phyloP scores from a whole-genome alignment of 2,113 vertebrate species.

The Solea solea region DNA sequence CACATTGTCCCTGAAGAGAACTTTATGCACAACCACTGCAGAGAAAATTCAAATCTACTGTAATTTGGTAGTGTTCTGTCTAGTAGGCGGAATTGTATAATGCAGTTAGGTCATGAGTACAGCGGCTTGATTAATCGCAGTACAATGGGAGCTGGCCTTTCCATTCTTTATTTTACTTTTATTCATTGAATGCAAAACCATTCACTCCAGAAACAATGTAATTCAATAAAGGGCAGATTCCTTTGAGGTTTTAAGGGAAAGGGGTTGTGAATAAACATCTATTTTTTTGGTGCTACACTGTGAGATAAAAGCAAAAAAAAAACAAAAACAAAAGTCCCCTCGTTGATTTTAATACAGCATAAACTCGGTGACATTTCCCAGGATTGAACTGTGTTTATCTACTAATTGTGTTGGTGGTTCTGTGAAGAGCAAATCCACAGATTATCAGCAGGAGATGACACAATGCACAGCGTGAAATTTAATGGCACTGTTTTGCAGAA shows the following conservation, averaged over 20 bases:
- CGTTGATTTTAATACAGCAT: background rate
- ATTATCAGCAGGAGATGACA: conserved; percentile 18
- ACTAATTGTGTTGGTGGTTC: background rate
- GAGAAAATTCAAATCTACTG: background rate
- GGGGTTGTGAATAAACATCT: too few relatives aligned
- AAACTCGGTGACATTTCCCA: background rate
- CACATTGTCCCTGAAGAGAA: too few relatives aligned
- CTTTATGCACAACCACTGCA: too few relatives aligned
- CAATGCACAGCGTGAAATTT: conserved; percentile 8
- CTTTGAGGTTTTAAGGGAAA: background rate
- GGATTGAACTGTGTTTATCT: background rate
- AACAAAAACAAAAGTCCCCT: too few relatives aligned
- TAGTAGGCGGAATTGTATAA: background rate
- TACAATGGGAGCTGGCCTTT: background rate
- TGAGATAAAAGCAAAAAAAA: background rate
- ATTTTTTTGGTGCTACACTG: background rate
- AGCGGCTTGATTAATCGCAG: background rate
- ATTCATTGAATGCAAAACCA: background rate
- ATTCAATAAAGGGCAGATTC: background rate
- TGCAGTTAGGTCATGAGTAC: background rate
- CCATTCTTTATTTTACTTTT: background rate
- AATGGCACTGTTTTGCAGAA: background rate
- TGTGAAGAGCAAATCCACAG: background rate
- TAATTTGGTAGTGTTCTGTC: background rate
- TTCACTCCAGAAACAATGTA: background rate